These are phyloP conservation scores for Aurelia coerulea DNA, from an alignment of 30 jellyfish, hydroid and myxozoan species.

Conservation along the genomic window DNA sequence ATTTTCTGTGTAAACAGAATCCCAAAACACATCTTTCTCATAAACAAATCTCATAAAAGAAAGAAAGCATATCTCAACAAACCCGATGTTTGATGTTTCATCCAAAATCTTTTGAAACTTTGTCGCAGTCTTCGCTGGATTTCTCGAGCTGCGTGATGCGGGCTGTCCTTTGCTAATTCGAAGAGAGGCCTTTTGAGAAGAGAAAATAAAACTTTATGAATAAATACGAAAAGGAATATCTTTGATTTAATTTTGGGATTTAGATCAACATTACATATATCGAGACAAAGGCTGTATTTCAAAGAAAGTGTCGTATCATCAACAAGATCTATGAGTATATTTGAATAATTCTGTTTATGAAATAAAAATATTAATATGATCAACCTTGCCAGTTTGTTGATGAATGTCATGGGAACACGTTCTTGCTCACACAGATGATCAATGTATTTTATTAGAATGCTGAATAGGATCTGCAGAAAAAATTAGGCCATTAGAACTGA, in stretches of 20 bases:
- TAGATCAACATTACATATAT: too few species aligned
- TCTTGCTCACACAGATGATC: slow-evolving; percentile 70
- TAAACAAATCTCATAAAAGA: neutral
- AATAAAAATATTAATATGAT: too few species aligned
- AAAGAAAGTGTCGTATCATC: too few species aligned
- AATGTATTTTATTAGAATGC: slow-evolving; percentile 60
- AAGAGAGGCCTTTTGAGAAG: slow-evolving; percentile 48
- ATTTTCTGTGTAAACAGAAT: too few species aligned
- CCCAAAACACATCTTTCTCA: too few species aligned
- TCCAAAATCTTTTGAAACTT: slow-evolving; percentile 53
- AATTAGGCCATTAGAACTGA: neutral
- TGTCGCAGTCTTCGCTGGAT: slow-evolving; percentile 47
- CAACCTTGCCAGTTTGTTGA: slow-evolving; percentile 80
- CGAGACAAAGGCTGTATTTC: too few species aligned
- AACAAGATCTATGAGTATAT: too few species aligned
- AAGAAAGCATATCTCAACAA: neutral
- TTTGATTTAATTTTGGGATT: too few species aligned
- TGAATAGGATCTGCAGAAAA: slow-evolving; percentile 53
- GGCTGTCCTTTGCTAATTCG: slow-evolving; percentile 55
- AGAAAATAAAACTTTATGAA: too few species aligned
- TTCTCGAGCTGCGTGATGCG: slow-evolving; percentile 55
- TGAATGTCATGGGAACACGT: slow-evolving; percentile 44
- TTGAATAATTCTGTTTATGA: too few species aligned
- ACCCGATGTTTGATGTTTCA: slow-evolving; percentile 61
- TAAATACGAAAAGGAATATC: too few species aligned